These are phyloP conservation scores for Pseudomyrmex pallidus DNA, from an alignment of 1,140 invertebrate genomes.

Conservation along the genomic window DNA sequence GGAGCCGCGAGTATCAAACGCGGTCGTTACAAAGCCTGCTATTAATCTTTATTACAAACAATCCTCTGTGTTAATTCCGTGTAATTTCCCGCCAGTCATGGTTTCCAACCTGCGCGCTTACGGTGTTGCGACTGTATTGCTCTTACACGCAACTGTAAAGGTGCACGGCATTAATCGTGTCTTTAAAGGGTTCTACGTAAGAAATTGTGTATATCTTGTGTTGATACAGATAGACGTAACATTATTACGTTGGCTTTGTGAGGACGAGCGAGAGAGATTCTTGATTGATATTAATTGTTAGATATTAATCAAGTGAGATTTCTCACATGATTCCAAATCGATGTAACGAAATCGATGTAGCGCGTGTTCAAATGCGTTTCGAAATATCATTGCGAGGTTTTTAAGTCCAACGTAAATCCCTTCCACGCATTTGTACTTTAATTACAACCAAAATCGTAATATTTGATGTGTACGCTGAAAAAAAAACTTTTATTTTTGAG, in stretches of 20 bases:
- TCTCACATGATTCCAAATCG: background rate
- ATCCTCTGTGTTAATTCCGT: slow-evolving; percentile 77
- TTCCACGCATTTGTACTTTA: background rate
- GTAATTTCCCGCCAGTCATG: slow-evolving; percentile 73
- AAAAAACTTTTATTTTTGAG: background rate
- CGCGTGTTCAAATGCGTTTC: background rate
- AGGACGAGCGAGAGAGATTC: background rate
- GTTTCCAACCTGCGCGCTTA: slow-evolving; percentile 36
- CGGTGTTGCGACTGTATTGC: slow-evolving; percentile 49
- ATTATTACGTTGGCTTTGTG: background rate
- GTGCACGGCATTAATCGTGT: slow-evolving; percentile 56
- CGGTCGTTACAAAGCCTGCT: slow-evolving; percentile 71
- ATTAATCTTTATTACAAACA: slow-evolving; percentile 79
- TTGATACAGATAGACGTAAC: background rate
- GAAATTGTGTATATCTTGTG: background rate
- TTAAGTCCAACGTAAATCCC: background rate
- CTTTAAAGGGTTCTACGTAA: slow-evolving; percentile 13
- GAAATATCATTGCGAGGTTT: background rate
- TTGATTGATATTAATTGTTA: background rate
- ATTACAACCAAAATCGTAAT: background rate
- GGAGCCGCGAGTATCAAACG: slow-evolving; percentile 70
- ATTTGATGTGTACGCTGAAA: background rate
- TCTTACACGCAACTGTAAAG: background rate
- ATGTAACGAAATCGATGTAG: background rate
- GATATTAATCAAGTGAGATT: no score